phyloP scores from a whole-genome alignment of 2,888 invertebrate genomes.

The Meteorus cinctellus region DNA sequence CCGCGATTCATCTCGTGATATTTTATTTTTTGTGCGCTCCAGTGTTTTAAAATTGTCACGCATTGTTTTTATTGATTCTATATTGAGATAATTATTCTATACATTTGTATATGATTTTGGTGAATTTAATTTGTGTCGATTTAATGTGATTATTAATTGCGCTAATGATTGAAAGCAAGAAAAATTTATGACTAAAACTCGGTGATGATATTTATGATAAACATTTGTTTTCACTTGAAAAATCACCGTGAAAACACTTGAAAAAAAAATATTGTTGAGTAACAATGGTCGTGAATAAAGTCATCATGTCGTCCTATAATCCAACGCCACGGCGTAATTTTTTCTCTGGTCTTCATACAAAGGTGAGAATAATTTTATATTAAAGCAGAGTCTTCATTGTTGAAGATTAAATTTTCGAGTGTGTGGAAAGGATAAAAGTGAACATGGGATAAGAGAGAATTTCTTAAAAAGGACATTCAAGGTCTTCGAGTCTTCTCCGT shows the following conservation, averaged over 20 bases:
- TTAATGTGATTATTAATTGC: not conserved
- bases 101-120: not conserved
- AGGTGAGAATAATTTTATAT: conserved; percentile 27
- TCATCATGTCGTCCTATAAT: conserved; percentile 69
- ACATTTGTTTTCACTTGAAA: not conserved
- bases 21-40: not conserved
- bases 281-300: conserved; percentile 72
- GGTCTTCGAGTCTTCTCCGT: conserved; percentile 25
- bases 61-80: not conserved
- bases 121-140: not conserved
- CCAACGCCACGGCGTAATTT: conserved; percentile 67
- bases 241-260: not conserved
- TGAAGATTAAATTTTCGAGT: not conserved
- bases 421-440: not conserved
- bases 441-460: not conserved
- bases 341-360: conserved; percentile 63
- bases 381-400: not conserved
- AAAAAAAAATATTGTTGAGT: conserved; percentile 40
- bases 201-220: conserved; percentile 8
- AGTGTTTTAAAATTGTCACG: not conserved
- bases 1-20: conserved; percentile 42
- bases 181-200: not conserved
- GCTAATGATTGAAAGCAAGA: not conserved
- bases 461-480: conserved; percentile 19
- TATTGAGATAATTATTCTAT: not conserved